A percentile compares a stretch with the other conserved stretches of the same genome.
These are phyloP conservation scores for Drosophila azteca DNA, from an alignment of 1,140 invertebrate genomes.

Conservation along the genomic window DNA sequence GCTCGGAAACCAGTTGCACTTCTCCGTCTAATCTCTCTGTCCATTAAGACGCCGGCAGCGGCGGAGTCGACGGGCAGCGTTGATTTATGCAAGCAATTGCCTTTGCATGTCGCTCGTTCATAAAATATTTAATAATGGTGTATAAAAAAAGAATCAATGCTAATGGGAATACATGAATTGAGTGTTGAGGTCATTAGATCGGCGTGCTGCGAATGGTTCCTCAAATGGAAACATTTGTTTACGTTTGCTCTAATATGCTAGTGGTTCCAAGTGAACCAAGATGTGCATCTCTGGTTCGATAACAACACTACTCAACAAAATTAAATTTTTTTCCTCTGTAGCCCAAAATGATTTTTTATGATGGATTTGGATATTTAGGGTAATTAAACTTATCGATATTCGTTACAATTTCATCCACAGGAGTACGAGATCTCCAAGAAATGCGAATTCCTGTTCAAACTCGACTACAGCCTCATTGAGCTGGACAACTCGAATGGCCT, in stretches of 20 bases:
- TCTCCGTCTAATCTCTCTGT: constrained; percentile 44
- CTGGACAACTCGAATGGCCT: constrained; percentile 89
- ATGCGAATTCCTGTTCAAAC: constrained; percentile 86
- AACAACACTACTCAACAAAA: too few relatives aligned
- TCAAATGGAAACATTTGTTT: too few relatives aligned
- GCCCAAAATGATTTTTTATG: too few relatives aligned
- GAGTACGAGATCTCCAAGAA: constrained; percentile 86
- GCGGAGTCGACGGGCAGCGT: not conserved
- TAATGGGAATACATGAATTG: not conserved
- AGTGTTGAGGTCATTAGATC: not conserved
- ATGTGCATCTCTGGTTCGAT: too few relatives aligned
- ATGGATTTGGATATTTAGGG: too few relatives aligned
- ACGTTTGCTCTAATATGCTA: too few relatives aligned
- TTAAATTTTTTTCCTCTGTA: too few relatives aligned
- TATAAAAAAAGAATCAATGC: constrained; percentile 13
- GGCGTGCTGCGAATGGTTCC: too few relatives aligned
- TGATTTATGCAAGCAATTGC: constrained; percentile 45
- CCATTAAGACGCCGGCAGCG: constrained; percentile 30
- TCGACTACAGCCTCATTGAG: constrained; percentile 87
- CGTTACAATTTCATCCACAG: constrained; percentile 77
- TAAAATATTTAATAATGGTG: constrained; percentile 7
- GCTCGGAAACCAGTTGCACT: constrained; percentile 46
- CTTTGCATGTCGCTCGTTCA: constrained; percentile 25
- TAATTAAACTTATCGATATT: not conserved
- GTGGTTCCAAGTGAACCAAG: too few relatives aligned